Base-by-base conservation (phyloP, 1,140 invertebrate species). In the Daktulosphaira vitifoliae region DNA sequence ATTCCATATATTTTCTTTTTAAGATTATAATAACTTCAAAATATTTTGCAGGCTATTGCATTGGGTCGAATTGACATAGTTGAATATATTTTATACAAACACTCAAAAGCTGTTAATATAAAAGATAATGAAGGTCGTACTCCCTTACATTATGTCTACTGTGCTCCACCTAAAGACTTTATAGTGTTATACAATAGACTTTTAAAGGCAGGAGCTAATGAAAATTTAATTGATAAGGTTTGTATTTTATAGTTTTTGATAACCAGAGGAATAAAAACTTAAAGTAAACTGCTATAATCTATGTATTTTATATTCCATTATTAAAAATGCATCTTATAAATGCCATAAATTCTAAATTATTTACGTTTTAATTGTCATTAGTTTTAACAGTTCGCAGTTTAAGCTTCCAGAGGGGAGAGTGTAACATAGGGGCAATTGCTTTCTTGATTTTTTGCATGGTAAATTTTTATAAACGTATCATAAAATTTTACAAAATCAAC, bases 41-140 rank as follows among this genome's bases (percentile, higher is more conserved):
- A 23, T 25, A 1, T 2, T 65, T 76, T 75, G 23, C 68, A 92
- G 85, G 89, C 90, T 42, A 88, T 86, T 15, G 90, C 90, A 16
- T 73, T 92, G 20, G 88, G 88, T 0, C 81, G 85, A 68, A 73
- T 79, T 29, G 83, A 85, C 54, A 82, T 90, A 22, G 79, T 85
- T 0, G 80, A 86, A 66, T 87, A 86, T 73, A 83, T 93, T 22
- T 73, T 90, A 0, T 79, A 81, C 33, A 81, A 81, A 67, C 84
- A 82, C 70, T 84, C 87, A n/a, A 76, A 82, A 70, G 81, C 83
- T 11, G 76, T 87, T 2, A 80, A 81, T 33, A 79, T 82, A 6
- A 76, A 78, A 29, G 90, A 93, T 72, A 83, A 84, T 67, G 86
- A 92, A 65, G 92, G 92, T 16, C 82, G 90, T 68, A 95, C 90